phyloP scores from a whole-genome alignment of 1,140 invertebrate genomes.

The Maconellicoccus hirsutus region DNA sequence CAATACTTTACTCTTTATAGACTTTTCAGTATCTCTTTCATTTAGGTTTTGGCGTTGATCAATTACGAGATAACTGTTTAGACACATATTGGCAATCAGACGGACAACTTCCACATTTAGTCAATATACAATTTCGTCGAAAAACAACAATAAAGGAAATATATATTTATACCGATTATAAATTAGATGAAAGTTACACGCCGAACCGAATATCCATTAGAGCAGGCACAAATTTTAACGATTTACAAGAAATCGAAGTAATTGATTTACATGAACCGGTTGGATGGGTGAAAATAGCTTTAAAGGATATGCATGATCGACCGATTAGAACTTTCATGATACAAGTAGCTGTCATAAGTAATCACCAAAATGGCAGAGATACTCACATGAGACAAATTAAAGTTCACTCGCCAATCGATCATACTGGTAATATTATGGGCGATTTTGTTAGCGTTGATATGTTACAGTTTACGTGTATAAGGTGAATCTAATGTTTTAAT shows the following conservation, averaged over 20 bases:
- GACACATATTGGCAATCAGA: slow-evolving; percentile 99
- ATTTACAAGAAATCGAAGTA: slow-evolving; percentile 93
- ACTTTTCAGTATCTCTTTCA: too few species aligned
- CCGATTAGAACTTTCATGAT: slow-evolving; percentile 92
- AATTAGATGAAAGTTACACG: slow-evolving; percentile 97
- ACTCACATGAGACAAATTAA: slow-evolving; percentile 96
- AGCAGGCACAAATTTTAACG: slow-evolving; percentile 93
- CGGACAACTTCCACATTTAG: slow-evolving; percentile 91
- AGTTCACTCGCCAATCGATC: slow-evolving; percentile 83
- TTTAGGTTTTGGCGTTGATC: slow-evolving; percentile 91
- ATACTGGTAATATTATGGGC: slow-evolving; percentile 51
- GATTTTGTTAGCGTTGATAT: slow-evolving; percentile 72
- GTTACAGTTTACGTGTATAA: slow-evolving; percentile 48
- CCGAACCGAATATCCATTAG: slow-evolving; percentile 88
- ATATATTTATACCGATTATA: slow-evolving; percentile 95
- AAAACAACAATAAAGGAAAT: slow-evolving; percentile 93
- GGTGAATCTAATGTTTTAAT: background rate
- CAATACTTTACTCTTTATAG: too few species aligned
- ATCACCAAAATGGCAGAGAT: slow-evolving; percentile 97
- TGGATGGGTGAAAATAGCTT: slow-evolving; percentile 88
- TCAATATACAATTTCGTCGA: slow-evolving; percentile 93
- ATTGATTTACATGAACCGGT: slow-evolving; percentile 87
- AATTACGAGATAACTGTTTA: slow-evolving; percentile 83
- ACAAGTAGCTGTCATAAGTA: slow-evolving; percentile 91
- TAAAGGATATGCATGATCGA: slow-evolving; percentile 76